Conservation (phyloP, 1,140 invertebrate genomes). For the Metopolophium dirhodum region DNA sequence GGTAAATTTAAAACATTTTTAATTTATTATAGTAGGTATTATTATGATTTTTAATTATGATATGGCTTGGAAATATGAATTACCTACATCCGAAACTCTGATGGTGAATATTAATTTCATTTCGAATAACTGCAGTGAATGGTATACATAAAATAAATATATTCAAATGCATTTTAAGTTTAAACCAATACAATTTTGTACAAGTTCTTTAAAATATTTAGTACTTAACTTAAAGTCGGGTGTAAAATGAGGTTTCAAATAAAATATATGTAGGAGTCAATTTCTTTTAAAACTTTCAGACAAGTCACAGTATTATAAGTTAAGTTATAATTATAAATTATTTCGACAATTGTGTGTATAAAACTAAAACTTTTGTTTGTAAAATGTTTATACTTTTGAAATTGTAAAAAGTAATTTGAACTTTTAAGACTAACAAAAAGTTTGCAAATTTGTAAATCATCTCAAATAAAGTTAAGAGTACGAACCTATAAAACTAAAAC, state of each 20-base stretch:
- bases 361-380: slow-evolving; percentile 17
- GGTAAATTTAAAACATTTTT: not conserved
- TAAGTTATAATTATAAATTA: slow-evolving; percentile 20
- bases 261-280: not conserved
- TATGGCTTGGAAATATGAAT: not conserved
- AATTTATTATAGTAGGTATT: not conserved
- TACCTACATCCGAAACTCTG: not conserved
- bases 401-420: slow-evolving; percentile 8
- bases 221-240: not conserved
- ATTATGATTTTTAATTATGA: not conserved
- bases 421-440: slow-evolving; percentile 2
- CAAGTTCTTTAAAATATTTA: not conserved
- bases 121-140: not conserved
- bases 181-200: not conserved
- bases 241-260: not conserved
- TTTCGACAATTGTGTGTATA: slow-evolving; percentile 9
- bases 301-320: slow-evolving; percentile 1
- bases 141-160: not conserved
- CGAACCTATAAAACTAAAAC: not conserved
- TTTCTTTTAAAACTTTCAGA: not conserved
- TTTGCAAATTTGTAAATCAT: not conserved
- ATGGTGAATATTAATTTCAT: not conserved
- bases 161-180: not conserved
- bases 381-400: not conserved
- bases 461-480: not conserved